Evolutionary conservation across 2,888 invertebrate species (phyloP), one percentile per base, ranked within the genome.

Genomic region (Leptinotarsa peninsularis): DNA sequence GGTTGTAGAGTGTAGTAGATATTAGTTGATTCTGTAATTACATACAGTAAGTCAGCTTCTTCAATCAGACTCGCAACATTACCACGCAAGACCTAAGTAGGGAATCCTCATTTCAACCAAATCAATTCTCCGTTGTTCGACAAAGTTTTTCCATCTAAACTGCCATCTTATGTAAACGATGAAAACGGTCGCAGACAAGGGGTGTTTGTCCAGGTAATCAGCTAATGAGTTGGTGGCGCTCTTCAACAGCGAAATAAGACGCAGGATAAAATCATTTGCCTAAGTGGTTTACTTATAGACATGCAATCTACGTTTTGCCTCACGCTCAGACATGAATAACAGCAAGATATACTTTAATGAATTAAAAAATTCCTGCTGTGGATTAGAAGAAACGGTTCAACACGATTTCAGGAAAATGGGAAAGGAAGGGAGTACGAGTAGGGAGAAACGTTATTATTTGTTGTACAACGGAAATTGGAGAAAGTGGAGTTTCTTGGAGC

Each of bases 231-330:
- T 73, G 72, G 72, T 73, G 63, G 67, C 71, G 72, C 72, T 75
- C 74, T 63, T 71, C 73, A 76, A 76, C 80, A 79, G 81, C 80
- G 81, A 81, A 80, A 83, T 83, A 85, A 85, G 84, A 85, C 83
- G 84, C 81, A 80, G 81, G 81, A 82, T 81, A 66, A 71, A 74
- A 84, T 83, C 84, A 86, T 86, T 86, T 86, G 85, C 84, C 84
- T 86, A 84, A 86, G 86, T 86, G 85, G 82, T 82, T 77, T 84
- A 81, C 81, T 82, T 82, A 85, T 83, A 84, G 84, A 85, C 86
- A 86, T 86, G 86, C 86, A 85, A 86, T 83, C 83, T 82, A 81
- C 82, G 81, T 83, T 82, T 75, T 75, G 56, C 74, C 76, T 75
- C 75, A 72, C 71, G 72, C 67, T 77, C 60, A 49, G 66, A 50